These are phyloP conservation scores for Spodoptera frugiperda DNA, from an alignment of 1,140 invertebrate genomes.

Conservation along the genomic window DNA sequence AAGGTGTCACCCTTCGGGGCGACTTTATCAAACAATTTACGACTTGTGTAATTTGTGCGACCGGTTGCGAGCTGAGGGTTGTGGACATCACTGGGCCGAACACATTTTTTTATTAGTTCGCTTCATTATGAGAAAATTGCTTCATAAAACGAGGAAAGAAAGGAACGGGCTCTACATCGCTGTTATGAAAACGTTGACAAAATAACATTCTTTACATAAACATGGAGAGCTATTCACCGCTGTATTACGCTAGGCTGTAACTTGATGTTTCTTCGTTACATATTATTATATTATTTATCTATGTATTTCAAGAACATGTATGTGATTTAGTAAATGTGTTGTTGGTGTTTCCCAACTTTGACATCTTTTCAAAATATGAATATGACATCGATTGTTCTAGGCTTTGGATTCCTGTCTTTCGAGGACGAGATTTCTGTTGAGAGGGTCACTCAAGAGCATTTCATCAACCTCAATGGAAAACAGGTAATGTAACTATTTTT, in stretches of 20 bases:
- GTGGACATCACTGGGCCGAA: neutral
- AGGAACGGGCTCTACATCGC: neutral
- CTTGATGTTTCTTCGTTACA: neutral
- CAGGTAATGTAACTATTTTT: conserved; percentile 89
- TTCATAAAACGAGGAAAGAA: conserved; percentile 11
- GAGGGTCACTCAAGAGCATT: conserved; percentile 97
- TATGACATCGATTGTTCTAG: conserved; percentile 84
- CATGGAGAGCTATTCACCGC: conserved; percentile 14
- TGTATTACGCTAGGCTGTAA: conserved; percentile 1
- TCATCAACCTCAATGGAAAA: conserved; percentile 98
- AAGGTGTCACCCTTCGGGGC: conserved; percentile 43
- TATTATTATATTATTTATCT: neutral
- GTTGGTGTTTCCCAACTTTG: conserved; percentile 4
- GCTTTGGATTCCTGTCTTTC: conserved; percentile 99
- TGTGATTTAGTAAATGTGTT: conserved; percentile 22
- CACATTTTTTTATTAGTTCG: conserved; percentile 35
- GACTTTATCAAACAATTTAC: conserved; percentile 34
- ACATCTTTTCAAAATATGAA: conserved; percentile 36
- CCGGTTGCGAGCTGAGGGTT: conserved; percentile 25
- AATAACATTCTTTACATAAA: neutral
- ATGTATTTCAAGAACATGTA: conserved; percentile 14
- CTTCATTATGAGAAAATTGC: conserved; percentile 33
- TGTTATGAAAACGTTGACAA: conserved; percentile 3
- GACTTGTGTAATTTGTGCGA: conserved; percentile 26
- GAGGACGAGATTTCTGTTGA: conserved; percentile 98